A percentile compares a stretch with the other conserved stretches of the same genome.
Evolutionary conservation across 2,888 invertebrate genomes (phyloP).

Genomic region (Apoderus coryli): DNA sequence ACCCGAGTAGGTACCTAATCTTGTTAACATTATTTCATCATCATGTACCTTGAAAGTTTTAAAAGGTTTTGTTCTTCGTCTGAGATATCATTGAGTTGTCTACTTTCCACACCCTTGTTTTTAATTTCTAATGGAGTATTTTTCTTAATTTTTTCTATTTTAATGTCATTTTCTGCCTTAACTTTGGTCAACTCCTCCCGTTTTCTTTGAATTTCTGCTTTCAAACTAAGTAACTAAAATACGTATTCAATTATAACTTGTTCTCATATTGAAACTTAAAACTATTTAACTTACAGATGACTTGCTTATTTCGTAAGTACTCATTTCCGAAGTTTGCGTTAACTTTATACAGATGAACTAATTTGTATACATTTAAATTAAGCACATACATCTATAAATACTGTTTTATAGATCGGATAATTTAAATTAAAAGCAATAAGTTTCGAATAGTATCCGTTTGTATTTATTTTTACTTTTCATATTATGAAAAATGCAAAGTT

Average conservation of each 20-base stretch:
- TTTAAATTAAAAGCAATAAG: no score
- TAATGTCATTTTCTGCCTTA: slow-evolving; percentile 41
- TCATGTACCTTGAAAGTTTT: slow-evolving; percentile 32
- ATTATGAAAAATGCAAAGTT: no score
- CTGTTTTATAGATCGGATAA: no score
- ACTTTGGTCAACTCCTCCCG: slow-evolving; percentile 66
- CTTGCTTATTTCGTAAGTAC: slow-evolving; percentile 27
- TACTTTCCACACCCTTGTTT: slow-evolving; percentile 35
- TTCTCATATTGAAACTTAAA: slow-evolving; percentile 5
- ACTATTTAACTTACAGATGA: slow-evolving; percentile 25
- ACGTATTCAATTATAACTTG: slow-evolving; percentile 7
- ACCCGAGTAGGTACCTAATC: no score
- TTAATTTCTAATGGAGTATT: slow-evolving; percentile 24
- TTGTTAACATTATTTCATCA: no score
- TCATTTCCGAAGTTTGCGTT: slow-evolving; percentile 21
- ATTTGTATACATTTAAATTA: no score
- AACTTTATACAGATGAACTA: no score
- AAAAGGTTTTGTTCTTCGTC: slow-evolving; percentile 29
- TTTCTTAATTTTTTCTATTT: slow-evolving; percentile 32
- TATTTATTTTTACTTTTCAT: no score
- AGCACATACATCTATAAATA: no score
- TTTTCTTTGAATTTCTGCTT: slow-evolving; percentile 78
- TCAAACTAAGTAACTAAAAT: slow-evolving; percentile 58
- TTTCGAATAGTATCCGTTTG: no score
- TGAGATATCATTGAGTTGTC: slow-evolving; percentile 27